Conservation (phyloP, 2,888 invertebrate genomes). For the Thera obeliscata region DNA sequence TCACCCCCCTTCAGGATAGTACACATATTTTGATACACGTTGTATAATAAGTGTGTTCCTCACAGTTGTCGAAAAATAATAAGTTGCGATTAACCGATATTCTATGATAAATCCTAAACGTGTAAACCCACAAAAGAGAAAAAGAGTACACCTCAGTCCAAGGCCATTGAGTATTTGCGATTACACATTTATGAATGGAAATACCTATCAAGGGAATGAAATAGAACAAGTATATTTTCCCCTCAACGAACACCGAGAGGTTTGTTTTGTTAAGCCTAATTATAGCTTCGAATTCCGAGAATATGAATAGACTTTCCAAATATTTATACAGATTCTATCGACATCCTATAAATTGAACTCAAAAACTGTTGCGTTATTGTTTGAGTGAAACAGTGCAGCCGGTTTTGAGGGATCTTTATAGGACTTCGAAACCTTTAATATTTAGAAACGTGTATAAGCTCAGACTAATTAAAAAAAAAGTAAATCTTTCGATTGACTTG, state of each 20-base stretch:
- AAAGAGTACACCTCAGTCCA: too few species aligned
- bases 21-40: too few species aligned
- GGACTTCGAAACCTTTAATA: too few species aligned
- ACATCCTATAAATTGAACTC: constrained; percentile 13
- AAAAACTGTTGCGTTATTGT: background rate
- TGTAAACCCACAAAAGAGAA: too few species aligned
- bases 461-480: too few species aligned
- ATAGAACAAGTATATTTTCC: constrained; percentile 3
- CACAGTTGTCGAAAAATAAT: too few species aligned
- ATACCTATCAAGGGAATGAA: background rate
- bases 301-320: constrained; percentile 31
- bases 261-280: background rate
- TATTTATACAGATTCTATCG: constrained; percentile 24
- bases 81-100: too few species aligned
- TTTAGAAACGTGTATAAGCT: too few species aligned
- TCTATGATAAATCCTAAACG: too few species aligned
- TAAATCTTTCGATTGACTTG: too few species aligned
- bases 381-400: background rate
- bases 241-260: background rate
- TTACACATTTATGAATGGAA: background rate
- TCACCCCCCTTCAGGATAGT: too few species aligned
- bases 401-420: background rate
- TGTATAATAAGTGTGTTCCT: too few species aligned
- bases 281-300: constrained; percentile 4
- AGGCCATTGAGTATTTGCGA: background rate